phyloP scores from a whole-genome alignment of 1,140 invertebrate species.

The Adelges cooleyi region DNA sequence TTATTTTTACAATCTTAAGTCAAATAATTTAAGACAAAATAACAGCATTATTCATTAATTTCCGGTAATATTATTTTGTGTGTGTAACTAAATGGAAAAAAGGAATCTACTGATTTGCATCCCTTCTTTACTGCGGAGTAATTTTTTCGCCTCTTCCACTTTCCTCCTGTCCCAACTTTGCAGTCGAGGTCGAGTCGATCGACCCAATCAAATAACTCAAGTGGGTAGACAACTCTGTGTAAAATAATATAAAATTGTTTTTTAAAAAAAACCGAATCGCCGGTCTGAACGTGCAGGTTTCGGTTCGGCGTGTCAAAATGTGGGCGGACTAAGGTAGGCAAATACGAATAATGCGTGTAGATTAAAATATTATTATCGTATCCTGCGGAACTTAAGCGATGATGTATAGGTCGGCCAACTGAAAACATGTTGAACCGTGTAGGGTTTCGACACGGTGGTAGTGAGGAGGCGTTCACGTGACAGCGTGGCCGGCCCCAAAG shows the following conservation, averaged over 20 bases:
- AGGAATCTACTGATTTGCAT: too few relatives aligned
- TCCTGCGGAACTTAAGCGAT: not conserved
- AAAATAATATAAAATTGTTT: not conserved
- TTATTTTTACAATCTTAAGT: too few relatives aligned
- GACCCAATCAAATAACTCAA: not conserved
- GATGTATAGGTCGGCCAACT: slow-evolving; percentile 15
- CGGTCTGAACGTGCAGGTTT: not conserved
- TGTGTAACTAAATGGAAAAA: too few relatives aligned
- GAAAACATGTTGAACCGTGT: slow-evolving; percentile 9
- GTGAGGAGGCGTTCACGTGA: slow-evolving; percentile 14
- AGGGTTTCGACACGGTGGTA: slow-evolving; percentile 2
- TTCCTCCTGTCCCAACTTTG: too few relatives aligned
- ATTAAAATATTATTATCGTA: slow-evolving; percentile 1
- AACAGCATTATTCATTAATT: too few relatives aligned
- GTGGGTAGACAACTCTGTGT: not conserved
- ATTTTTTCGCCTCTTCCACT: not conserved
- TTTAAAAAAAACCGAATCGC: not conserved
- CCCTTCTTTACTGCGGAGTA: too few relatives aligned
- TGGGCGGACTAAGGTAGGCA: slow-evolving; percentile 3
- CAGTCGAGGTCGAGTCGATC: not conserved
- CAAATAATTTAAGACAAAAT: too few relatives aligned
- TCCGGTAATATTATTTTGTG: too few relatives aligned
- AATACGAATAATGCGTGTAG: not conserved
- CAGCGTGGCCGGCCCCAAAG: not conserved
- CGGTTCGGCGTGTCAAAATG: not conserved